phyloP scores from a whole-genome alignment of 2,888 invertebrate species.

The Archips xylosteana region DNA sequence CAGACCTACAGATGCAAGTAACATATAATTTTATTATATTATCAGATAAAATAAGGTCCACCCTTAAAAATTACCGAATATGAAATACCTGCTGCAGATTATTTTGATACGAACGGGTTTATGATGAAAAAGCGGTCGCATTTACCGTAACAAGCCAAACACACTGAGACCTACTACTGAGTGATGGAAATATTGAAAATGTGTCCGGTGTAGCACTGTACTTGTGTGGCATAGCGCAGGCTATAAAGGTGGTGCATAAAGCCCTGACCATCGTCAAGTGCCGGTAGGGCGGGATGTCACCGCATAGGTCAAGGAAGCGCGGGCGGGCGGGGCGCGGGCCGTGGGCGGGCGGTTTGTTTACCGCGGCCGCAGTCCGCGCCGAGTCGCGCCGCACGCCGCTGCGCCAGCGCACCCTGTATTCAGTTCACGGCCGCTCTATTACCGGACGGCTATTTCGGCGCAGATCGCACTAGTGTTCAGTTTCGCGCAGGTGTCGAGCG shows the following conservation, averaged over 20 bases:
- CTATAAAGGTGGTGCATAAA: conserved; percentile 33
- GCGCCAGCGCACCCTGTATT: conserved; percentile 75
- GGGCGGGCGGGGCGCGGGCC: conserved; percentile 40
- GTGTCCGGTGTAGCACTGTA: not conserved
- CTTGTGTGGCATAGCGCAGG: conserved; percentile 9
- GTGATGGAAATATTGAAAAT: not conserved
- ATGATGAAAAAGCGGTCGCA: too few species aligned
- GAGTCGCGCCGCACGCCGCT: conserved; percentile 59
- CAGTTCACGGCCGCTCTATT: conserved; percentile 84
- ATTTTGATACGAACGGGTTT: too few species aligned
- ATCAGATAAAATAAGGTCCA: too few species aligned
- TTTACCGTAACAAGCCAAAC: too few species aligned
- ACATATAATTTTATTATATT: too few species aligned
- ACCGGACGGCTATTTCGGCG: conserved; percentile 81
- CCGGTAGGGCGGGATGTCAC: conserved; percentile 58
- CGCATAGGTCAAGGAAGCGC: conserved; percentile 68
- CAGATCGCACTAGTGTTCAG: conserved; percentile 77
- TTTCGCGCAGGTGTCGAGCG: conserved; percentile 78
- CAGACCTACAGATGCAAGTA: too few species aligned
- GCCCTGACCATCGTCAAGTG: conserved; percentile 64
- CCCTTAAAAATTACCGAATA: too few species aligned
- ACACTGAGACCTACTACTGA: too few species aligned
- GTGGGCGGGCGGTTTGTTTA: conserved; percentile 45
- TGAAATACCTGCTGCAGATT: too few species aligned
- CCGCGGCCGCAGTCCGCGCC: conserved; percentile 57